Evolutionary conservation across 2,797 vertebrate genomes (phyloP).

Genomic region (Macrochelys suwanniensis): DNA sequence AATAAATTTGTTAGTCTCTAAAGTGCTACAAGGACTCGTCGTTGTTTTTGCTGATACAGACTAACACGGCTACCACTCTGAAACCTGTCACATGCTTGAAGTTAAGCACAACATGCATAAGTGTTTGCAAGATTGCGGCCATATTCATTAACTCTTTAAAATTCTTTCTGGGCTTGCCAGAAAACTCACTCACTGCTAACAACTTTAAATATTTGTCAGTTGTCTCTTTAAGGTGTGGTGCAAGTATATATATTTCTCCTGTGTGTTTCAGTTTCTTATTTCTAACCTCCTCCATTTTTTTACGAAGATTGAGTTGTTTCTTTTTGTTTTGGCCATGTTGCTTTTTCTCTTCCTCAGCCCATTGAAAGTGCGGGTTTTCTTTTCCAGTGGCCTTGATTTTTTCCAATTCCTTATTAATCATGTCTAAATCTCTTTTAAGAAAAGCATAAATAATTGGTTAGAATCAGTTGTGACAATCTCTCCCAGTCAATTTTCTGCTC

Average conservation of each 20-base stretch:
- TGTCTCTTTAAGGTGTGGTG: background rate
- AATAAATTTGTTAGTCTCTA: too few species aligned
- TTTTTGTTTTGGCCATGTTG: background rate
- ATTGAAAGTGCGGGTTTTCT: background rate
- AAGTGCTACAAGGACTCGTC: too few species aligned
- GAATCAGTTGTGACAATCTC: background rate
- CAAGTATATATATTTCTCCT: background rate
- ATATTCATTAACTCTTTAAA: background rate
- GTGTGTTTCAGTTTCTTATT: background rate
- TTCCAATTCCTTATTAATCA: constrained; percentile 24
- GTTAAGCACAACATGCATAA: background rate
- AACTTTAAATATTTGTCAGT: background rate
- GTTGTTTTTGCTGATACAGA: too few species aligned
- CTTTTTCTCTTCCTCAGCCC: background rate
- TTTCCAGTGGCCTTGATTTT: background rate
- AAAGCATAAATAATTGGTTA: constrained; percentile 1
- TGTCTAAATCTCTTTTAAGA: constrained; percentile 41
- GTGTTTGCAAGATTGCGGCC: background rate
- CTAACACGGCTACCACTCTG: too few species aligned
- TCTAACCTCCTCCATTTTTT: constrained; percentile 46
- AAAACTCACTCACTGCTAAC: background rate
- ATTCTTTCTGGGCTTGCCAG: background rate
- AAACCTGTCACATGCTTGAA: background rate
- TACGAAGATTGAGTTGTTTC: constrained; percentile 1
- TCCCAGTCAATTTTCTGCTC: background rate